phyloP scores from a whole-genome alignment of 2,113 vertebrate species.

The Morone saxatilis region DNA sequence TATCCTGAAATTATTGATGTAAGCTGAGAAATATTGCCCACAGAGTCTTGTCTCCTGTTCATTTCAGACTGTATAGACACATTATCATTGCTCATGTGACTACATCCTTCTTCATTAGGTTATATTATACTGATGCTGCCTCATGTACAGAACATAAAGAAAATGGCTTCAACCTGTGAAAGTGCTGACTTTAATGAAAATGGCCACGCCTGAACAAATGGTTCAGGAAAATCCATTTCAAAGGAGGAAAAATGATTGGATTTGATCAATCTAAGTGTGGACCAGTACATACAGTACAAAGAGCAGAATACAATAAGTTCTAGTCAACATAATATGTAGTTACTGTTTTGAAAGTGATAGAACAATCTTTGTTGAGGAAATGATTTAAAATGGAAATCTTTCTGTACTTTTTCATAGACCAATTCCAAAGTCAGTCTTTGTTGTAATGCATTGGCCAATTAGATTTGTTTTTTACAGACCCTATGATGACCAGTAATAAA shows the following conservation, averaged over 20 bases:
- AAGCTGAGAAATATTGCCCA: background rate
- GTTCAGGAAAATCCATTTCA: slow-evolving; percentile 1
- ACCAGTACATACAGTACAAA: background rate
- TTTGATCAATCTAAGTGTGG: slow-evolving; percentile 11
- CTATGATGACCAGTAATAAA: background rate
- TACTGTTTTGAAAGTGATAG: background rate
- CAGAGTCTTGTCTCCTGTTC: slow-evolving; percentile 21
- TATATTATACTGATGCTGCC: background rate
- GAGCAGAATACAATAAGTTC: background rate
- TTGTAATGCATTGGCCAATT: background rate
- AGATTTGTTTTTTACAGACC: background rate
- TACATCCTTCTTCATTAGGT: background rate
- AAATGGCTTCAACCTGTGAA: background rate
- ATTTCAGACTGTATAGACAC: background rate
- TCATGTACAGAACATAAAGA: background rate
- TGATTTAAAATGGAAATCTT: background rate
- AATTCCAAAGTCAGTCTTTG: background rate
- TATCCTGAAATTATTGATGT: slow-evolving; percentile 1
- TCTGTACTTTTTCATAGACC: background rate
- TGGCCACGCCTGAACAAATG: background rate
- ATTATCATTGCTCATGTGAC: background rate
- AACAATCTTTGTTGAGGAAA: background rate
- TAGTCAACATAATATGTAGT: background rate
- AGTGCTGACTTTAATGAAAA: slow-evolving; percentile 13
- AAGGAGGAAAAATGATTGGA: background rate